Evolutionary conservation across 2,113 vertebrate species (phyloP), one percentile per base, ranked within the genome.

Genomic region (Dasypus novemcinctus): DNA sequence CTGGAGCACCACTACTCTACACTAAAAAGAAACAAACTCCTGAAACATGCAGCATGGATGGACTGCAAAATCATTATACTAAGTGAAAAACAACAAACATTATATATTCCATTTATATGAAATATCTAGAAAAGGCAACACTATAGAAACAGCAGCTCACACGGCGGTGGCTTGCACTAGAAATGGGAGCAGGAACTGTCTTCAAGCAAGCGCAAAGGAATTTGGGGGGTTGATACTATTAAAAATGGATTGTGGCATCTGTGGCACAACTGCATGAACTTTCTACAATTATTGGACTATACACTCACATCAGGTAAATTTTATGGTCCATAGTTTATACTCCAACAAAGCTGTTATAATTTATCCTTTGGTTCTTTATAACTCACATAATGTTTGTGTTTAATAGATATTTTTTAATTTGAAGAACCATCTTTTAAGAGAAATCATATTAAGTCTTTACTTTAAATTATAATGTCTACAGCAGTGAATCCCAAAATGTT

Each of bases 401-500:
- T 91, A 93, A 81, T 49, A 88, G 52, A 57, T 61, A 33, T 54
- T 87, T 38, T 78, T 49, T 36, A 20, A 64, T 81, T 69, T 89
- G 18, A 87, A 85, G 49, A 86, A 61, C 9, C 1, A 79, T 9
- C 61, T 66, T 18, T 33, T 29, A 81, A 38, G 66, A n/a, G 33
- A 85, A 96, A 80, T 75, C 59, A 88, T 76, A 82, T n/a, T 69
- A 72, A 94, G 68, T 84, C 59, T 38, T 20, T 46, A 94, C 54
- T 95, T 92, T 81, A 54, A 86, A 63, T 93, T 71, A 69, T 72
- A 84, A 57, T 7, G 7, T 87, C 38, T 75, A 81, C 14, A 90
- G n/a, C 17, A 74, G 20, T 86, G 31, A 63, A 82, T 93, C 59
- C 68, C 57, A 36, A 71, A 76, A 31, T 43, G 27, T 33, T 14